A percentile compares a stretch with the other conserved stretches of the same genome.
phyloP scores from a whole-genome alignment of 53 echinoderm and acorn worm species.

The Echinarachnius parma region DNA sequence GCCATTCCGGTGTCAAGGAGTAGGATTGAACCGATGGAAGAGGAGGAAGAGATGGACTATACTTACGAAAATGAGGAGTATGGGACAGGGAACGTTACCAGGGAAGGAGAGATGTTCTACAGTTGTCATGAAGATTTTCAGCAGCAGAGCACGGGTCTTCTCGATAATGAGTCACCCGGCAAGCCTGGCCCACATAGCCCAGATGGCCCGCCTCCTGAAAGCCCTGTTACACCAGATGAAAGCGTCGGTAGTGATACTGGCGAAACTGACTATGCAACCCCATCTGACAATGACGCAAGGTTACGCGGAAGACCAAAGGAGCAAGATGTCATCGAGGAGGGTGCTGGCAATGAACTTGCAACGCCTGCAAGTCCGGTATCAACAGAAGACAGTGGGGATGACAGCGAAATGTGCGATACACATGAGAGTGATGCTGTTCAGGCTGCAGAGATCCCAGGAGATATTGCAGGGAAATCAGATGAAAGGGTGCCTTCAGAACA shows the following conservation, averaged over 20 bases:
- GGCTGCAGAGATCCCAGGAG: background rate
- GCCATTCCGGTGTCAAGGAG: background rate
- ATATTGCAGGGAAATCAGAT: background rate
- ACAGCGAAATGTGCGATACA: background rate
- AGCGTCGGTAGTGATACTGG: conserved; percentile 22
- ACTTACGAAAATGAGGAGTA: conserved; percentile 21
- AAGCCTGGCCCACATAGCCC: conserved; percentile 12
- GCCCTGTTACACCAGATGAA: conserved; percentile 15
- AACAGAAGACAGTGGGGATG: conserved; percentile 36
- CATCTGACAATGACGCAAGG: conserved; percentile 16
- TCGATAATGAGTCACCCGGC: background rate
- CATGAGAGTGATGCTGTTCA: conserved; percentile 8
- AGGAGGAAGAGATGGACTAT: conserved; percentile 44
- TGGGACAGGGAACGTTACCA: background rate
- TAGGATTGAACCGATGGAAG: background rate
- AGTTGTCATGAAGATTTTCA: conserved; percentile 30
- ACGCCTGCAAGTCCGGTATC: conserved; percentile 35
- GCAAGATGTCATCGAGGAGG: conserved; percentile 8
- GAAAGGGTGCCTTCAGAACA: conserved; percentile 1
- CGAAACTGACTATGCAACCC: conserved; percentile 38
- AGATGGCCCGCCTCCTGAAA: conserved; percentile 11
- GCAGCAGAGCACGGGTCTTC: background rate
- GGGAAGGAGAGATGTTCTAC: conserved; percentile 16
- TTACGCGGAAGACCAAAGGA: conserved; percentile 24
- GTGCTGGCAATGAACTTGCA: background rate